phyloP scores from a whole-genome alignment of 2,888 invertebrate species.

The Zonitis immaculata region DNA sequence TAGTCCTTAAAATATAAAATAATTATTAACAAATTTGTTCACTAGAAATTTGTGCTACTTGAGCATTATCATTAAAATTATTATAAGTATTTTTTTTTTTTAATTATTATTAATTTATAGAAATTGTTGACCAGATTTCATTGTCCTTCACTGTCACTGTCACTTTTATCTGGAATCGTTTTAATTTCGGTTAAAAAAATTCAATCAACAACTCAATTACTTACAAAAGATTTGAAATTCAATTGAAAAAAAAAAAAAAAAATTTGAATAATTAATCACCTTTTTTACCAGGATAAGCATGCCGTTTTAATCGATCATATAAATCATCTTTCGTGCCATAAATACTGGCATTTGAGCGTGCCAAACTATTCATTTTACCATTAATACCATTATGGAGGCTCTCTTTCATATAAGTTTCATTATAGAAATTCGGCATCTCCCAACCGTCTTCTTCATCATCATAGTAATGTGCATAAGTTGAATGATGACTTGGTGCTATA shows the following conservation, averaged over 20 bases:
- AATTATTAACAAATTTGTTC: constrained; percentile 26
- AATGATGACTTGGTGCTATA: constrained; percentile 92
- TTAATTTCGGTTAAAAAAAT: constrained; percentile 24
- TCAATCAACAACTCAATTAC: constrained; percentile 3
- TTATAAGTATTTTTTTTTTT: not conserved
- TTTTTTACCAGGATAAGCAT: constrained; percentile 94
- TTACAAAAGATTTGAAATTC: no score
- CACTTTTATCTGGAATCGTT: constrained; percentile 79
- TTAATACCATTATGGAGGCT: constrained; percentile 81
- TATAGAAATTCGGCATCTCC: constrained; percentile 97
- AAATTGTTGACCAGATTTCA: constrained; percentile 45
- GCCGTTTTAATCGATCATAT: constrained; percentile 90
- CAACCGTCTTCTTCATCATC: constrained; percentile 95
- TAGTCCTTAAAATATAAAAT: constrained; percentile 18
- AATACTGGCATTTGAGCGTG: constrained; percentile 87
- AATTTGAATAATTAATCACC: constrained; percentile 54
- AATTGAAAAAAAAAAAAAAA: no score
- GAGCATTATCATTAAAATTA: constrained; percentile 21
- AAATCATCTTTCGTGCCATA: constrained; percentile 94
- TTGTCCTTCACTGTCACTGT: constrained; percentile 92
- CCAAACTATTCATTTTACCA: constrained; percentile 88
- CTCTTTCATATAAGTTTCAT: constrained; percentile 95
- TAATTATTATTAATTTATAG: constrained; percentile 5
- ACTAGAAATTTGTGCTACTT: constrained; percentile 33
- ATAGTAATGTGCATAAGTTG: constrained; percentile 92